These are phyloP conservation scores for Bambusicola thoracicus DNA, from an alignment of 2,113 vertebrate genomes.

Conservation along the genomic window DNA sequence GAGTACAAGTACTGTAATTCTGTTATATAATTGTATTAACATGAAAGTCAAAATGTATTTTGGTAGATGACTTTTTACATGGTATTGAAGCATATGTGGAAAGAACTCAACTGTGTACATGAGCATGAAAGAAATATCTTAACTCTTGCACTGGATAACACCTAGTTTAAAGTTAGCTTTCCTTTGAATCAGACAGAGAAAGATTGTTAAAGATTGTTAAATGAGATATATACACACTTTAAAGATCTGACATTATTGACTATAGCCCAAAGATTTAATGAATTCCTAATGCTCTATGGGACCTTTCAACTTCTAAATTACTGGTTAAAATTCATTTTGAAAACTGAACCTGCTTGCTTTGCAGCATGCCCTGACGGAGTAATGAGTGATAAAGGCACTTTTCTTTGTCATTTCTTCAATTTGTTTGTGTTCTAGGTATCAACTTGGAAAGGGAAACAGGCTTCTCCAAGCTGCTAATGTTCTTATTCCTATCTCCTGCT, in stretches of 20 bases:
- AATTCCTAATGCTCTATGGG: not conserved
- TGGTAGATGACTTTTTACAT: not conserved
- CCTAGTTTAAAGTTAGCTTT: not conserved
- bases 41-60: not conserved
- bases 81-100: not conserved
- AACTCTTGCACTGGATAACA: not conserved
- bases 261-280: not conserved
- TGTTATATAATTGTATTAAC: not conserved
- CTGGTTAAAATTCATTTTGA: not conserved
- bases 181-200: not conserved
- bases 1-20: not conserved
- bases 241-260: not conserved
- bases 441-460: not conserved
- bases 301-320: not conserved
- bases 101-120: not conserved
- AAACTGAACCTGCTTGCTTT: not conserved
- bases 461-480: not conserved
- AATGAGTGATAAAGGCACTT: not conserved
- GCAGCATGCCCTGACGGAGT: rapidly evolving
- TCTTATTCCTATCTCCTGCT: not conserved
- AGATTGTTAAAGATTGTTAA: not conserved
- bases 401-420: rapidly evolving
- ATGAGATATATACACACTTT: not conserved
- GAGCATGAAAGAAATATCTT: not conserved
- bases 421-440: not conserved